Percentiles rank a stretch among this genome's conserved stretches.
These are phyloP conservation scores for Muscicapa comitata DNA, from an alignment of 2,797 vertebrate species.

Conservation along the genomic window DNA sequence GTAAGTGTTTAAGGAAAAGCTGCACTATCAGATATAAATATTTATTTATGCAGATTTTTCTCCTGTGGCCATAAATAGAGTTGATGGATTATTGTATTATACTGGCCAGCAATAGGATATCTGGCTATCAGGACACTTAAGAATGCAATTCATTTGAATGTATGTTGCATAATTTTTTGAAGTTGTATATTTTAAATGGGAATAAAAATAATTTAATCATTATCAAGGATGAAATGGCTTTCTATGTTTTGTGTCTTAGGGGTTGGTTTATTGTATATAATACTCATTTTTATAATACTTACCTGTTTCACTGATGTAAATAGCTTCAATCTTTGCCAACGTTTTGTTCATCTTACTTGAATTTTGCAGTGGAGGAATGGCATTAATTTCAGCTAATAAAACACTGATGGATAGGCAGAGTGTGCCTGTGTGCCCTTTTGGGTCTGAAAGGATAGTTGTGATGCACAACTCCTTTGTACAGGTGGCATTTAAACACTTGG, in stretches of 20 bases:
- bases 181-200: conserved; percentile 56
- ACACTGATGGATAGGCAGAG: neutral
- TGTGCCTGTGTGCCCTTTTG: rapidly evolving
- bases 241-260: neutral
- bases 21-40: neutral
- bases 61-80: neutral
- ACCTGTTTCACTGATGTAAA: neutral
- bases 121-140: neutral
- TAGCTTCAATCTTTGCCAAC: neutral
- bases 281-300: neutral
- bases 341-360: neutral
- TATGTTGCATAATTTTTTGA: conserved; percentile 30
- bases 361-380: neutral
- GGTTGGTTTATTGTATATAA: neutral
- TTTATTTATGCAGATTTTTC: conserved; percentile 2
- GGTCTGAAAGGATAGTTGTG: neutral
- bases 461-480: neutral
- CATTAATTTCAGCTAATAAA: neutral
- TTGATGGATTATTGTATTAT: neutral
- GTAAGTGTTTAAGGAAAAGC: conserved; percentile 6
- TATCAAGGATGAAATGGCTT: neutral
- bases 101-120: neutral
- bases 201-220: conserved; percentile 51
- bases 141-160: conserved; percentile 46
- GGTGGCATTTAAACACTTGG: neutral